Conservation (phyloP, 2,113 vertebrate species). For the Macquaria ambigua region DNA sequence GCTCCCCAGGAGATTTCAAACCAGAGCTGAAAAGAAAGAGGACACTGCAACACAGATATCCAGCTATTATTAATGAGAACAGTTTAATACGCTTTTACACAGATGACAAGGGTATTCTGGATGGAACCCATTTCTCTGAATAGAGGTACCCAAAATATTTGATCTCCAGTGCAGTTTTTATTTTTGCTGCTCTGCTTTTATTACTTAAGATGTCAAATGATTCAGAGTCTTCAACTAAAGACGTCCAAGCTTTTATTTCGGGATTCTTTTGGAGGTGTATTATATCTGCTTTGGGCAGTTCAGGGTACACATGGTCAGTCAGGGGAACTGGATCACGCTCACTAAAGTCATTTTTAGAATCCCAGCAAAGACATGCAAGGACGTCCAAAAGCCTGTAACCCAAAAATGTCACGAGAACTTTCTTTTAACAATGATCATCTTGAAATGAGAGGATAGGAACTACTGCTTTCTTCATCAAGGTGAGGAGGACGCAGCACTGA, state of each 20-base stretch:
- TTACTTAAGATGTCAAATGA: background rate
- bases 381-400: slow-evolving; percentile 17
- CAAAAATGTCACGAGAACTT: slow-evolving; percentile 33
- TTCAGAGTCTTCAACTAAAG: background rate
- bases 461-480: background rate
- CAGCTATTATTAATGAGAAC: slow-evolving; percentile 73
- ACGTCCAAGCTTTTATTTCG: background rate
- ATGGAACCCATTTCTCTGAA: slow-evolving; percentile 77
- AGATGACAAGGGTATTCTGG: slow-evolving; percentile 74
- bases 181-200: slow-evolving; percentile 52
- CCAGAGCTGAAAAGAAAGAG: slow-evolving; percentile 68
- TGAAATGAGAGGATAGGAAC: background rate
- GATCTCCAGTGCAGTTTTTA: slow-evolving; percentile 56
- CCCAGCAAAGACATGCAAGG: slow-evolving; percentile 17
- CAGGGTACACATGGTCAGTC: background rate
- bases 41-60: slow-evolving; percentile 74
- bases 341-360: slow-evolving; percentile 20
- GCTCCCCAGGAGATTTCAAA: slow-evolving; percentile 66
- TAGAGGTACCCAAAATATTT: slow-evolving; percentile 75
- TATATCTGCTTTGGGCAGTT: background rate
- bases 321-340: background rate
- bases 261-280: background rate
- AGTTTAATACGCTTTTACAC: slow-evolving; percentile 61
- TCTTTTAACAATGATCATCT: background rate
- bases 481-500: slow-evolving; percentile 1